A percentile compares a stretch with the other conserved stretches of the same genome.
These are phyloP conservation scores for Tursiops truncatus DNA, from an alignment of 2,113 vertebrate genomes.

Conservation along the genomic window DNA sequence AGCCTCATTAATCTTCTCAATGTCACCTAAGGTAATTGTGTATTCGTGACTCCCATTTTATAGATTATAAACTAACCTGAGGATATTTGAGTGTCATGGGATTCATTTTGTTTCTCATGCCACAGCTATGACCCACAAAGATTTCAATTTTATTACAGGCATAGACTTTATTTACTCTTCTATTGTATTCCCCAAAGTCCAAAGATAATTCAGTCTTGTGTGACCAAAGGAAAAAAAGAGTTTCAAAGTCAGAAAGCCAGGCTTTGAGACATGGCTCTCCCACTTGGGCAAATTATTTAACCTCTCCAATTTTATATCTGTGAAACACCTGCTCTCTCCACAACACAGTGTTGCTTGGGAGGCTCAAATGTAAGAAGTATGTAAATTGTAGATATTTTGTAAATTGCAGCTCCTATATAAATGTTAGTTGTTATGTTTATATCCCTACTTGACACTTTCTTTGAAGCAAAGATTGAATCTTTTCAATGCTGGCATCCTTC, in stretches of 20 bases:
- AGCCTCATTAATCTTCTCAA: not conserved
- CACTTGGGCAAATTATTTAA: conserved; percentile 42
- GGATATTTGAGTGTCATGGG: not conserved
- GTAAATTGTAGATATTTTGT: not conserved
- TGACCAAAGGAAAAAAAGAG: not conserved
- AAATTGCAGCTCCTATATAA: not conserved
- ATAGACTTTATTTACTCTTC: not conserved
- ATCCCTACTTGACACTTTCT: not conserved
- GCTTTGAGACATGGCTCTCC: not conserved
- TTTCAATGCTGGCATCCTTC: not conserved
- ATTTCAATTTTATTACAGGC: conserved; percentile 3
- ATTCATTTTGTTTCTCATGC: conserved; percentile 40
- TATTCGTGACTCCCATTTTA: conserved; percentile 26
- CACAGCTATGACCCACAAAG: not conserved
- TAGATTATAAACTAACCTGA: not conserved
- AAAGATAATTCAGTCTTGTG: conserved; percentile 1
- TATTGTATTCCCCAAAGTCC: not conserved
- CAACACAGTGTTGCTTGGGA: not conserved
- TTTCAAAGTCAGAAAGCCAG: conserved; percentile 4
- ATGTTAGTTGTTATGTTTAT: not conserved
- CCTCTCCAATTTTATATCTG: conserved; percentile 37
- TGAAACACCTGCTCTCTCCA: conserved; percentile 5
- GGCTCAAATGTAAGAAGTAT: not conserved
- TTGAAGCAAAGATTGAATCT: not conserved
- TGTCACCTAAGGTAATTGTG: not conserved